phyloP scores from a whole-genome alignment of 2,888 invertebrate species.

The Linyphia triangularis region DNA sequence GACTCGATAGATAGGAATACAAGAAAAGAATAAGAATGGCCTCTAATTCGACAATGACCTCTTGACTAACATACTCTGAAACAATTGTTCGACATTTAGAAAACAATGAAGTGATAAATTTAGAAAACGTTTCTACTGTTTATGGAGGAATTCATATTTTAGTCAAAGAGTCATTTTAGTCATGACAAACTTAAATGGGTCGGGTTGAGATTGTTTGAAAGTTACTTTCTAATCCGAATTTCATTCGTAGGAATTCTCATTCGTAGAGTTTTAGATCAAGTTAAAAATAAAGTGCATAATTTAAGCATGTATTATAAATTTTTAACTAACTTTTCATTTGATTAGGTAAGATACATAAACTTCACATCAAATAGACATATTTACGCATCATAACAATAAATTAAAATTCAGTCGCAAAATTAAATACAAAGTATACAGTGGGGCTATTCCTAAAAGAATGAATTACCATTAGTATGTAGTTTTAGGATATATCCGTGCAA shows the following conservation, averaged over 20 bases:
- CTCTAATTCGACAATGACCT: neutral
- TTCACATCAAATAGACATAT: too few species aligned
- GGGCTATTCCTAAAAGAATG: too few species aligned
- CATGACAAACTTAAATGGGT: neutral
- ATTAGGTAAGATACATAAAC: too few species aligned
- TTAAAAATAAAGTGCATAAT: neutral
- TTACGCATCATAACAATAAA: too few species aligned
- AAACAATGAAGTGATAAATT: constrained; percentile 33
- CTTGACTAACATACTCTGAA: constrained; percentile 7
- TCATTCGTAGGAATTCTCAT: neutral
- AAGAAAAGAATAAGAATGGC: constrained; percentile 9
- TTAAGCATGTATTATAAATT: neutral
- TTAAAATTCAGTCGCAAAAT: too few species aligned
- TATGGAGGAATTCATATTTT: neutral
- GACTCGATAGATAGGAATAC: neutral
- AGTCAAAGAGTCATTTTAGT: neutral
- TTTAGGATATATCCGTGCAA: too few species aligned
- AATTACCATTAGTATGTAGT: too few species aligned
- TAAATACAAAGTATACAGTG: too few species aligned
- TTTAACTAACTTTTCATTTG: too few species aligned
- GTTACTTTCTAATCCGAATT: constrained; percentile 20
- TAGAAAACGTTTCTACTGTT: neutral
- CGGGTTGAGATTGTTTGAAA: constrained; percentile 1
- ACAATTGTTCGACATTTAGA: constrained; percentile 8
- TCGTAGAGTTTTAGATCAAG: neutral